These are phyloP conservation scores for Anolis sagrei DNA, from an alignment of 2,113 vertebrate genomes.

Conservation along the genomic window DNA sequence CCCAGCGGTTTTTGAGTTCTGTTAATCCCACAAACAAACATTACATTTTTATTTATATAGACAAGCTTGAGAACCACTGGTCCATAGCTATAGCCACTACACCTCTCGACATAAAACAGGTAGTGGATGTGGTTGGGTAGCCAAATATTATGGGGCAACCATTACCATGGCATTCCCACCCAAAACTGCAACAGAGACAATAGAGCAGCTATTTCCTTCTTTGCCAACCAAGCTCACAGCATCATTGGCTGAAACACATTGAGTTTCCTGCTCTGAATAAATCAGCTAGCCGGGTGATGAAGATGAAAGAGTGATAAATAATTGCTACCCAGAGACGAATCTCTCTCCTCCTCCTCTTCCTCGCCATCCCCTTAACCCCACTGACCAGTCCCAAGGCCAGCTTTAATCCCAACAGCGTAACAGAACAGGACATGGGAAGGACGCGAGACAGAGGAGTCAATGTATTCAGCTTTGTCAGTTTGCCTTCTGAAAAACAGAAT, in stretches of 20 bases:
- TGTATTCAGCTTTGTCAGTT: constrained; percentile 4
- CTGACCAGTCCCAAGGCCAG: background rate
- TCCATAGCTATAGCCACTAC: too few species aligned
- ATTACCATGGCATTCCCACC: background rate
- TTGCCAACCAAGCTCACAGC: background rate
- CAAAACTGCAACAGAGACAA: background rate
- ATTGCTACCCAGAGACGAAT: background rate
- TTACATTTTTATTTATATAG: too few species aligned
- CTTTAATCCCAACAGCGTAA: background rate
- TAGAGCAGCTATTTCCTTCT: background rate
- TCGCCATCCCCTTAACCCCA: background rate
- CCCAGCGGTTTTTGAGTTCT: too few species aligned
- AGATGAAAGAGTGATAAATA: constrained; percentile 23
- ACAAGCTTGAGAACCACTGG: too few species aligned
- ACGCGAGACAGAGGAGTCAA: constrained; percentile 14
- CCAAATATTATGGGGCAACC: too few species aligned
- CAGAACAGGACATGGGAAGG: constrained; percentile 26
- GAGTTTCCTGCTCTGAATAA: constrained; percentile 14
- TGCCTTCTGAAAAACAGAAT: too few species aligned
- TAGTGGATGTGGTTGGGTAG: too few species aligned
- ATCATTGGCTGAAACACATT: constrained; percentile 15
- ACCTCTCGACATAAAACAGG: too few species aligned
- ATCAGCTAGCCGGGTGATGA: background rate
- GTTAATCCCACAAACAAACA: too few species aligned
- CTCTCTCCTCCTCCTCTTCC: background rate